Evolutionary conservation across 2,113 vertebrate genomes (phyloP).

Genomic region (Ceyx melanurus): DNA sequence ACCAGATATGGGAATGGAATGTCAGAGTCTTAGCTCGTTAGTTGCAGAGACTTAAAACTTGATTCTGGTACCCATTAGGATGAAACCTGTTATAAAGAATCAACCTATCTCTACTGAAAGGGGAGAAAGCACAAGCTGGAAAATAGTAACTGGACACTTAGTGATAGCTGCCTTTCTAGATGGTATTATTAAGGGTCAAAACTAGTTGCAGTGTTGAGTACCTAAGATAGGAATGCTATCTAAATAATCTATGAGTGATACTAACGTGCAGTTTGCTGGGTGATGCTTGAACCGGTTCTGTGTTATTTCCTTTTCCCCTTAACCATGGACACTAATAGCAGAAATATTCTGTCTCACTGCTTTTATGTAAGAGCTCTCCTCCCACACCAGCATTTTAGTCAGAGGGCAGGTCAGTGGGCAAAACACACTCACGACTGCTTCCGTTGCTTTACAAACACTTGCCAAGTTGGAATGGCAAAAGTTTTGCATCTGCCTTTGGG

Average conservation of each 20-base stretch:
- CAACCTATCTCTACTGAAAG: not conserved
- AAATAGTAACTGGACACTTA: not conserved
- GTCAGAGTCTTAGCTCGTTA: constrained; percentile 25
- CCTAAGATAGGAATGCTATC: constrained; percentile 50
- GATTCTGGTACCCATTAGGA: not conserved
- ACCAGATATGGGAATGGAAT: constrained; percentile 52
- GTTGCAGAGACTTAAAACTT: constrained; percentile 16
- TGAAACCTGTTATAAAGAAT: not conserved
- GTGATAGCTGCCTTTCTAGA: not conserved
- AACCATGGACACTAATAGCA: constrained; percentile 37
- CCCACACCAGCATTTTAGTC: constrained; percentile 53
- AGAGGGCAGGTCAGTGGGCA: constrained; percentile 32
- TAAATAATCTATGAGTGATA: constrained; percentile 19
- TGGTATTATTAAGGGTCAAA: not conserved
- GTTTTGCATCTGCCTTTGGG: not conserved
- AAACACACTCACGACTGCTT: constrained; percentile 22
- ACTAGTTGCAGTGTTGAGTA: constrained; percentile 21
- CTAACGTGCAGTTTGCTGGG: not conserved
- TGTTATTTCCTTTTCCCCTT: constrained; percentile 47
- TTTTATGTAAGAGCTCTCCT: constrained; percentile 24
- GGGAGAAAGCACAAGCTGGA: constrained; percentile 1
- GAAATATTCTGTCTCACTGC: constrained; percentile 46
- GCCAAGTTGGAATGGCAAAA: not conserved
- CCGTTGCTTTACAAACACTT: constrained; percentile 26
- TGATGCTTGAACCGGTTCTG: constrained; percentile 35